Evolutionary conservation across 1,140 invertebrate genomes (phyloP), one percentile per base, ranked within the genome.

Genomic region (Drosophila mauritiana): DNA sequence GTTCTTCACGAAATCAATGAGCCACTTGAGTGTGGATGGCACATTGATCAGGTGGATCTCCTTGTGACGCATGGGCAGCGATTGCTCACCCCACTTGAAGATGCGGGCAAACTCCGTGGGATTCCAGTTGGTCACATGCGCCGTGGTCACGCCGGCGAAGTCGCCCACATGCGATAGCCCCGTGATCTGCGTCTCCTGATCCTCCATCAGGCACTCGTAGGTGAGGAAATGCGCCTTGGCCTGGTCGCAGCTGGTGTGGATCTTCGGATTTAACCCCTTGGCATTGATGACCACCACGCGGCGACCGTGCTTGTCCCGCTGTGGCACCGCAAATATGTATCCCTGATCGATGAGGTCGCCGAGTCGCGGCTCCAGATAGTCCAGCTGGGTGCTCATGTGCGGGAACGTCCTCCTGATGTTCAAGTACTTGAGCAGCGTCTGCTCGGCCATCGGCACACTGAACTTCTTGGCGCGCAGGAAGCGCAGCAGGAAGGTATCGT

Each of bases 401-500:
- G 94, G 93, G 77, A 95, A 95, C 22, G 93, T 94, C 79, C 95
- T 94, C 39, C 95, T 93, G 54, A 97, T 94, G 78, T 95, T 95
- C 52, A 97, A 93, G 91, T 97, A 97, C 81, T 97, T 97, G 10
- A 97, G 93, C 8, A 98, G 84, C 10, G 95, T 95, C 79, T 96
- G 95, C 83, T 97, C 95, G 0, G 97, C 95, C 94, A 97, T 95
- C 1, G 95, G 95, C 15, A 97, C 93, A 77, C 95, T 96, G 93
- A 95, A 97, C 91, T 97, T 97, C 86, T 96, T 96, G 43, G 94
- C 94, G 3, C 96, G 93, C 49, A 97, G 93, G 83, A 97, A 97
- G 40, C 96, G 93, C 39, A 97, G 92, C 61, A 97, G 93, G 91
- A 97, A 97, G 57, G 92, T 94, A 45, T 95, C 94, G 92, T 97